phyloP scores from a whole-genome alignment of 2,113 vertebrate genomes.

The Hippocampus comes region DNA sequence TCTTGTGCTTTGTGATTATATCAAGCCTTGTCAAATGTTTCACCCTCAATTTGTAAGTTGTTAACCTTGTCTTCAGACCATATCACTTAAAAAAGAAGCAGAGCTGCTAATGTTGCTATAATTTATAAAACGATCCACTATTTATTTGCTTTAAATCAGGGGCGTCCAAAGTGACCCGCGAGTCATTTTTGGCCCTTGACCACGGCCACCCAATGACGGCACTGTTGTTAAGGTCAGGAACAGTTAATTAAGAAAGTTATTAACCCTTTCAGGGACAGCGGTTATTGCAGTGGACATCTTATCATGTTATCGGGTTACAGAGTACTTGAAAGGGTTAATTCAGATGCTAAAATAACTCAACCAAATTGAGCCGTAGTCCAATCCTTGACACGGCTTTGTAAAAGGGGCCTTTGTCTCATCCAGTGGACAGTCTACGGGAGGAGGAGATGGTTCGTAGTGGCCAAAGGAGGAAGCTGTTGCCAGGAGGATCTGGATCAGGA shows the following conservation, averaged over 20 bases:
- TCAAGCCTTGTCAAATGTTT: neutral
- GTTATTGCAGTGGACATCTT: no score
- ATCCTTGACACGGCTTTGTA: neutral
- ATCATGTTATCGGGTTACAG: no score
- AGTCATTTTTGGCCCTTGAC: neutral
- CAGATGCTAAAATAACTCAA: neutral
- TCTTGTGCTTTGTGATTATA: slow-evolving; percentile 13
- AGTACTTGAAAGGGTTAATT: neutral
- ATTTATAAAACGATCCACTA: neutral
- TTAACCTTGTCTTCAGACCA: slow-evolving; percentile 24
- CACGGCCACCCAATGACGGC: neutral
- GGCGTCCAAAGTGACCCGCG: neutral
- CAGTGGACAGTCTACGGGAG: slow-evolving; percentile 66
- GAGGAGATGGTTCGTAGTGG: slow-evolving; percentile 70
- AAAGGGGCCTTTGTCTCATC: neutral
- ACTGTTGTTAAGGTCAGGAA: neutral
- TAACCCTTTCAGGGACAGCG: no score
- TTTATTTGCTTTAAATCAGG: neutral
- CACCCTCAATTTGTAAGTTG: slow-evolving; percentile 20
- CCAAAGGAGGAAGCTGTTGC: slow-evolving; percentile 61
- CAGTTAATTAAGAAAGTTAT: no score
- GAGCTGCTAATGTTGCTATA: no score
- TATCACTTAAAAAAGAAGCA: neutral
- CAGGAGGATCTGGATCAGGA: slow-evolving; percentile 64
- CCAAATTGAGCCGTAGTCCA: neutral